These are phyloP conservation scores for Caenorhabditis angaria DNA, from an alignment of 2,888 invertebrate species.

Conservation along the genomic window DNA sequence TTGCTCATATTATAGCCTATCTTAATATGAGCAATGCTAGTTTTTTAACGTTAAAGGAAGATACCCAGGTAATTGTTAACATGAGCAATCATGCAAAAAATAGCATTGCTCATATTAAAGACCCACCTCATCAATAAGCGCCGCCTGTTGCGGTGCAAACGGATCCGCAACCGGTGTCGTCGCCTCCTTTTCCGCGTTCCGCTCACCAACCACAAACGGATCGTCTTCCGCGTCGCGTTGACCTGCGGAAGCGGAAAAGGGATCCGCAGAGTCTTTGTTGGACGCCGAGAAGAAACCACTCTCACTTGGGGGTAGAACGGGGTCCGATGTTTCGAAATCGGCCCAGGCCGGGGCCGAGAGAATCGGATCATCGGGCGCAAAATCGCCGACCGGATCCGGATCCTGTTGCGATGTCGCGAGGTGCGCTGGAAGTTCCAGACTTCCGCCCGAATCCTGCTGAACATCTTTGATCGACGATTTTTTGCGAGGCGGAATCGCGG, in stretches of 20 bases:
- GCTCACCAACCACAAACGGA: constrained; percentile 35
- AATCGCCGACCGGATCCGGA: constrained; percentile 50
- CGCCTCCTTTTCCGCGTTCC: constrained; percentile 13
- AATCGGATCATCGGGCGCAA: constrained; percentile 47
- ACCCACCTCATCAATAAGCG: constrained; percentile 57
- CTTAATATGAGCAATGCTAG: too few species aligned
- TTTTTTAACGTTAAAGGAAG: too few species aligned
- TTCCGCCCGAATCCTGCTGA: constrained; percentile 53
- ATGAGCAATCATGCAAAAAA: too few species aligned
- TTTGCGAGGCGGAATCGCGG: constrained; percentile 54
- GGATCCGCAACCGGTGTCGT: constrained; percentile 48
- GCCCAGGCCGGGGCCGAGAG: constrained; percentile 58
- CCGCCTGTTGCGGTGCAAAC: constrained; percentile 60
- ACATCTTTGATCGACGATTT: constrained; percentile 53
- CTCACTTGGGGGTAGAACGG: constrained; percentile 66
- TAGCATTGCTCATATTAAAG: too few species aligned
- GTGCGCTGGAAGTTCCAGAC: constrained; percentile 48
- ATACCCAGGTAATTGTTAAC: too few species aligned
- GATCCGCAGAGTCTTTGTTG: constrained; percentile 40
- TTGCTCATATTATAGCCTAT: too few species aligned
- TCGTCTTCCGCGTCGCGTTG: constrained; percentile 21
- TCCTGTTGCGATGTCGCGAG: constrained; percentile 36
- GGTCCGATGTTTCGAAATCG: constrained; percentile 60
- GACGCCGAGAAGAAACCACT: constrained; percentile 69
- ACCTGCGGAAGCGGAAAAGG: too few species aligned